phyloP scores from a whole-genome alignment of 2,888 invertebrate genomes.

The Sphaeridia pumilis region DNA sequence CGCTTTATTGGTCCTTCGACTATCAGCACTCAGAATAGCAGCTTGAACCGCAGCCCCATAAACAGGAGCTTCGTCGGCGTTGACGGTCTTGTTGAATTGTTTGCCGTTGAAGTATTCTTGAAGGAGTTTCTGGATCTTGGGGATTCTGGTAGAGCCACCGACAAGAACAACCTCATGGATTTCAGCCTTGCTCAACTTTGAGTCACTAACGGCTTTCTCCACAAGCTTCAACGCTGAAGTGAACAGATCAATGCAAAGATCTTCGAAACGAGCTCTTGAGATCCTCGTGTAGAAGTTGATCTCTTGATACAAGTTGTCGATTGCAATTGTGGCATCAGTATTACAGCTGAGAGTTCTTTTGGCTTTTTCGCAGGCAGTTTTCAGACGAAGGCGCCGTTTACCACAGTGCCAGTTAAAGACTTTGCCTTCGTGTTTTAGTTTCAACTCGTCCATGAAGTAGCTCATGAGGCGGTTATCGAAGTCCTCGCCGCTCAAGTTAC shows the following conservation, averaged over 20 bases:
- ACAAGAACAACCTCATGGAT: not conserved
- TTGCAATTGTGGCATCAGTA: not conserved
- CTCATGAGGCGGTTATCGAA: constrained; percentile 61
- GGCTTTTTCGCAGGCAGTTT: no score
- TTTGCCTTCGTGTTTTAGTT: constrained; percentile 24
- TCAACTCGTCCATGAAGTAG: constrained; percentile 65
- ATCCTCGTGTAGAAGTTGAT: not conserved
- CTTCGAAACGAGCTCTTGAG: not conserved
- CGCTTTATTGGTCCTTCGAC: no score
- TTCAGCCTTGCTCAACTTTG: no score
- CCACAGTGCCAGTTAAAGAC: not conserved
- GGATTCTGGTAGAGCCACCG: no score
- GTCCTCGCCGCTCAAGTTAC: constrained; percentile 49
- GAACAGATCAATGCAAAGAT: not conserved
- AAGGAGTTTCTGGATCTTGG: not conserved
- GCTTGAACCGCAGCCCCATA: no score
- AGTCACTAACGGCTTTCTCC: no score
- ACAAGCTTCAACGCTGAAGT: not conserved
- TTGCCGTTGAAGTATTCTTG: not conserved
- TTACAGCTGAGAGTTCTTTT: no score
- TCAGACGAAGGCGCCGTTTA: not conserved
- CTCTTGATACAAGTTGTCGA: no score
- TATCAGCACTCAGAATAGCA: no score
- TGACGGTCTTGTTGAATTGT: not conserved
- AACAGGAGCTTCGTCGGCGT: no score